Evolutionary conservation across 2,888 invertebrate genomes (phyloP), one percentile per base, ranked within the genome.

Genomic region (Neuroscelio doddi): DNA sequence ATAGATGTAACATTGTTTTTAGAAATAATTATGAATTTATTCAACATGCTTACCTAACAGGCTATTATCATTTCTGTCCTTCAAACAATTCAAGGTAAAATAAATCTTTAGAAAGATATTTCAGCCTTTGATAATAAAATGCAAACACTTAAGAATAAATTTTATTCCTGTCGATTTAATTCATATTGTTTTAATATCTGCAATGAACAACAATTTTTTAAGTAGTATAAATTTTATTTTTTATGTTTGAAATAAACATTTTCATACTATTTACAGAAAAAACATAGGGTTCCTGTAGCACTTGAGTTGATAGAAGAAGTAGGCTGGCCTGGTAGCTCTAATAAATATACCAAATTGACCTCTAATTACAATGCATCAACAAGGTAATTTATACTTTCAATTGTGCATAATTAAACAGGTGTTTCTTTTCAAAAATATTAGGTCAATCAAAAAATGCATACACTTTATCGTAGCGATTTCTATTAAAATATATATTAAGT

Each of bases 31-130:
- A 32, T 63, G 46, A 58, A 56, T 68, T 74, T 75, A 47, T 72
- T 67, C 70, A 59, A 66, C 68, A 70, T 68, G 74, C 75, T 71
- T 68, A 61, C 75, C 64, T 79, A 76, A 78, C 71, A 81, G 81
- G 70, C 69, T 81, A 56, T 74, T 81, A 70, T 81, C 81, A 67
- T 78, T 78, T 71, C 74, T 81, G 61, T 76, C 80, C 68, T 73
- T 80, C 72, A 81, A 80, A 72, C 70, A 70, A 68, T 77, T 80
- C 69, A 81, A 80, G 80, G 75, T 74, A 77, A 74, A 64, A 55
- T 62, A 16, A 58, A 46, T 41, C 14, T 34, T 3, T 30, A 26
- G 26, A 32, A 32, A 32, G 14, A 55, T 36, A 2, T 36, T 36
- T 36, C n/a, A 14, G 15, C 7, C n/a, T 12, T 36, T 5, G 3